Base-by-base conservation (phyloP, 2,888 invertebrate species). In the Machimus rusticus region DNA sequence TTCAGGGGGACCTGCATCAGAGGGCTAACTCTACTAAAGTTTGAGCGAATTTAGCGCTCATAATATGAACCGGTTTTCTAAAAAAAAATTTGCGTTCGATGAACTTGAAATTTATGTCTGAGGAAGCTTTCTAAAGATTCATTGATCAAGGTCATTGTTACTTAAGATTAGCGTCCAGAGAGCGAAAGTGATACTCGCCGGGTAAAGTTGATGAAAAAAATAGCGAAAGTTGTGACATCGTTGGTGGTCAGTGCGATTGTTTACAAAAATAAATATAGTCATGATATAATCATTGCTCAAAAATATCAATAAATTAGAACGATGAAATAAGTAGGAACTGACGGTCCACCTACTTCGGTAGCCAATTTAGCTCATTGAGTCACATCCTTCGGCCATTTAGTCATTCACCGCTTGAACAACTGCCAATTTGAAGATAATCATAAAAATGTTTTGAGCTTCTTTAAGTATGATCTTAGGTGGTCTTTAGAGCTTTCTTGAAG, bases 341-440 rank as follows among this genome's bases (percentile, higher is more conserved):
- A 51, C 46, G 28, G 46, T 79, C 79, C 79, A 79, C 79, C 79
- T 79, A 79, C 79, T 51, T 46, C 51, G 23, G 46, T 16, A 51
- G 51, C 51, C n/a, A 79, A 79, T 79, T 79, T 79, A 79, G 51
- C 16, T 79, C 23, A 79, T 79, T 79, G 79, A 79, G 51, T 79
- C 79, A 79, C 51, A 51, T 79, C 23, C 66, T 12, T 28, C 66
- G 23, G 12, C 66, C 66, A 66, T 66, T 66, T 66, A 66, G 16
- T 46, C 51, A 46, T 46, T 79, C 28, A 79, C 28, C 51, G 28
- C 39, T 79, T 79, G 79, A 79, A 79, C 51, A 23, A 34, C 28
- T 79, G 79, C 79, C 79, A 79, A 79, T 79, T 79, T 46, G 51
- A 79, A 79, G 79, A 51, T 79, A 14, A 79, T 79, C 79, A 28